phyloP scores from a whole-genome alignment of 2,888 invertebrate genomes.

The Oxyscelio sp. region DNA sequence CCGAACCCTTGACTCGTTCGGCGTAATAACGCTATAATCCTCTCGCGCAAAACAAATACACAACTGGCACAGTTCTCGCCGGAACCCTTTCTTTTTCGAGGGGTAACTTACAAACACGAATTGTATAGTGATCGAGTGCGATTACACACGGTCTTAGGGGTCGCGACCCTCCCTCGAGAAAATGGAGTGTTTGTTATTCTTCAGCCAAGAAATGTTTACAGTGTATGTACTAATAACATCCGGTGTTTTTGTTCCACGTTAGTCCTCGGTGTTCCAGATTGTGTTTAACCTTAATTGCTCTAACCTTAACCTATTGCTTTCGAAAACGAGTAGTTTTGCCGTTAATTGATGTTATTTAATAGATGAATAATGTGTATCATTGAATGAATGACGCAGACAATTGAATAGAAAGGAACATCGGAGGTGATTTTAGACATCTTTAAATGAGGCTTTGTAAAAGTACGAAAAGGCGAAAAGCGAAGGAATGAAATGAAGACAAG shows the following conservation, averaged over 20 bases:
- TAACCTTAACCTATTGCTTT: slow-evolving; percentile 8
- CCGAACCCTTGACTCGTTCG: slow-evolving; percentile 80
- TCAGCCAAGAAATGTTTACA: slow-evolving; percentile 88
- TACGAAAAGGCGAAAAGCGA: slow-evolving; percentile 70
- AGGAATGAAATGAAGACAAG: slow-evolving; percentile 75
- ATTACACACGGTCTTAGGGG: slow-evolving; percentile 81
- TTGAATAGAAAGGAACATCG: slow-evolving; percentile 49
- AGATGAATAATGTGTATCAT: neutral
- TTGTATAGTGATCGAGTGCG: slow-evolving; percentile 85
- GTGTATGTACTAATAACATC: slow-evolving; percentile 62
- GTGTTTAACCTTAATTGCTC: too few relatives aligned
- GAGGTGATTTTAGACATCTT: slow-evolving; percentile 79
- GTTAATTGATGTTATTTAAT: slow-evolving; percentile 11
- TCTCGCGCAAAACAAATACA: slow-evolving; percentile 87
- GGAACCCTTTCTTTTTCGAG: slow-evolving; percentile 82
- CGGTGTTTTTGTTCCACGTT: slow-evolving; percentile 36
- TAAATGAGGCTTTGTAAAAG: slow-evolving; percentile 55
- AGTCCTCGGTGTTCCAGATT: too few relatives aligned
- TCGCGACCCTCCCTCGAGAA: slow-evolving; percentile 79
- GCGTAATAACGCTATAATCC: slow-evolving; percentile 87
- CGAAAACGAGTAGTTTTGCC: neutral
- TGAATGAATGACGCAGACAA: neutral
- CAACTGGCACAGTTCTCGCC: slow-evolving; percentile 71
- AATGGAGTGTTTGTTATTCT: slow-evolving; percentile 86
- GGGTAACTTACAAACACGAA: slow-evolving; percentile 77